Evolutionary conservation across 1,140 invertebrate species (phyloP).

Genomic region (Pararge aegeria): DNA sequence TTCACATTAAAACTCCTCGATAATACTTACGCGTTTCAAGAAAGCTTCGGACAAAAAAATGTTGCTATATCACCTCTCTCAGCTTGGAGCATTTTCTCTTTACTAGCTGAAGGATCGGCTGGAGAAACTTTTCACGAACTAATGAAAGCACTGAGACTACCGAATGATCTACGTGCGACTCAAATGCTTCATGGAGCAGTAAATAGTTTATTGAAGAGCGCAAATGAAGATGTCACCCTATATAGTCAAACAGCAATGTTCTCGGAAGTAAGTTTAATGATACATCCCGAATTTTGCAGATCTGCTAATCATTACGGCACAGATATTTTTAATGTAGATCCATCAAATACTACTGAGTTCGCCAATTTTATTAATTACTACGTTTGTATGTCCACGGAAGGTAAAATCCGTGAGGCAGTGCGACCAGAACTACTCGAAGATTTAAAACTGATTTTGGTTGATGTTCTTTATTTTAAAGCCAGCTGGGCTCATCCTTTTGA

Average conservation of each 20-base stretch:
- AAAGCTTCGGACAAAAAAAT: slow-evolving; percentile 58
- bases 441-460: slow-evolving; percentile 84
- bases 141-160: slow-evolving; percentile 63
- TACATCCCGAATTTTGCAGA: slow-evolving; percentile 65
- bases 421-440: slow-evolving; percentile 64
- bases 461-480: slow-evolving; percentile 89
- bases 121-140: slow-evolving; percentile 75
- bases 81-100: slow-evolving; percentile 75
- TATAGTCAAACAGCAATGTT: slow-evolving; percentile 59
- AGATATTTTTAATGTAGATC: slow-evolving; percentile 56
- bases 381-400: slow-evolving; percentile 63
- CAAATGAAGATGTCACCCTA: slow-evolving; percentile 46
- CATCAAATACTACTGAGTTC: slow-evolving; percentile 54
- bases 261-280: slow-evolving; percentile 44
- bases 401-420: slow-evolving; percentile 54
- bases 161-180: slow-evolving; percentile 55
- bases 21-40: slow-evolving; percentile 58
- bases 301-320: slow-evolving; percentile 54
- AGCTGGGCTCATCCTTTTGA: slow-evolving; percentile 85
- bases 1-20: slow-evolving; percentile 59
- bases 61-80: slow-evolving; percentile 73
- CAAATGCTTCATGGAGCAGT: slow-evolving; percentile 53
- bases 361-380: slow-evolving; percentile 66
- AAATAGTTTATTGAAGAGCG: slow-evolving; percentile 40
- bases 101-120: slow-evolving; percentile 76